These are phyloP conservation scores for Chloropsis cyanopogon DNA, from an alignment of 2,113 vertebrate species.

Conservation along the genomic window DNA sequence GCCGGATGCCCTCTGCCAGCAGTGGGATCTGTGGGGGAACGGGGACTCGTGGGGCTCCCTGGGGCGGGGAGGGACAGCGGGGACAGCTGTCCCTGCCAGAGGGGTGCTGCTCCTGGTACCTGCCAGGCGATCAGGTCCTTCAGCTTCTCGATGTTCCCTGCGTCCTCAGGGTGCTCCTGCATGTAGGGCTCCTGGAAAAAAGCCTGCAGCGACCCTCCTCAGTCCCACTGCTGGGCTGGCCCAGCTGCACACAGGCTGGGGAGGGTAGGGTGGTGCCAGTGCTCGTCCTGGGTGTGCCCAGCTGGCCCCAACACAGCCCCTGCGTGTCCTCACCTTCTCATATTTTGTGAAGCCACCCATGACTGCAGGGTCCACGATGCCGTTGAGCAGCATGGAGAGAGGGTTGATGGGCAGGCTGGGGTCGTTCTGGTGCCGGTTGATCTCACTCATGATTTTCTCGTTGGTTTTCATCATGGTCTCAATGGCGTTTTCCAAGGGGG, in stretches of 20 bases:
- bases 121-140: slow-evolving; percentile 68
- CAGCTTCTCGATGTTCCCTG: slow-evolving; percentile 30
- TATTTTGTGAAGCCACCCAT: slow-evolving; percentile 51
- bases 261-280: rapidly evolving
- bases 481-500: slow-evolving; percentile 54
- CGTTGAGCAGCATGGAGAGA: slow-evolving; percentile 46
- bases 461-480: slow-evolving; percentile 66
- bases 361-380: slow-evolving; percentile 42
- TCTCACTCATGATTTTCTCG: slow-evolving; percentile 49
- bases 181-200: slow-evolving; percentile 63
- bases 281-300: neutral
- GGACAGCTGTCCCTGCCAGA: neutral
- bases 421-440: slow-evolving; percentile 48
- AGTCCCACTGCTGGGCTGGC: rapidly evolving
- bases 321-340: neutral
- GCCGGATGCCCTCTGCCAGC: slow-evolving; percentile 56
- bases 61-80: rapidly evolving
- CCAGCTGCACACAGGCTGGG: rapidly evolving
- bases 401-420: slow-evolving; percentile 50
- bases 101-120: neutral
- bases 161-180: neutral
- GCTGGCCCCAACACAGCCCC: rapidly evolving
- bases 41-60: rapidly evolving
- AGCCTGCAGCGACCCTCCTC: neutral
- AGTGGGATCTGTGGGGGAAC: neutral